Evolutionary conservation across 2,113 vertebrate species (phyloP), one percentile per base, ranked within the genome.

Genomic region (Orcinus orca): DNA sequence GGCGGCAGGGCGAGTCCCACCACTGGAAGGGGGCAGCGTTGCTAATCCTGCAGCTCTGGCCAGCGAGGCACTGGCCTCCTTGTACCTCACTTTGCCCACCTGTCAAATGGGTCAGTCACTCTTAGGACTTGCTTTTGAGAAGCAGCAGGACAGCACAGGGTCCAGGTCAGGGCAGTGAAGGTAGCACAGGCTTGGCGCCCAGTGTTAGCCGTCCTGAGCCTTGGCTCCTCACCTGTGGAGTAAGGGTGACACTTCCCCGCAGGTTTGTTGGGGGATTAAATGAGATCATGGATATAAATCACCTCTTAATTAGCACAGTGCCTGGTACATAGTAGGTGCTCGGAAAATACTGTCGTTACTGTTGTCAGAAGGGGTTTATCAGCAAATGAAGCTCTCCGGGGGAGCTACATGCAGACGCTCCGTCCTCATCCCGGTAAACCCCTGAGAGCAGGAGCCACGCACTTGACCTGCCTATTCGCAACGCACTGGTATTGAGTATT

Each of bases 181-280:
- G 25, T 10, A 25, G 47, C 87, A 31, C 26, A 20, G 23, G 31
- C 26, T 10, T 23, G 47, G 71, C 47, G 44, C 31, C 87, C 60
- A 33, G 90, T 84, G 33, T 93, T 82, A 95, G 90, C 77, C 79
- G 3, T 68, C 70, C 71, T 77, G 93, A 92, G 88, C 93, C 95
- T 95, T 71, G 67, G 84, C 90, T 87, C 65, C 50, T 88, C 67
- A 41, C 71, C n/a, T 53, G 21, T 96, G 89, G 70, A 36, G 25
- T 63, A 63, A 94, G 85, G 55, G 36, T 21, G 58, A 50, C 15
- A 2, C 62, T 92, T 85, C 91, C 88, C 88, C 5, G 0, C 71
- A 41, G 93, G 95, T 80, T 97, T 97, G 96, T 95, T 97, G 91
- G 96, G 95, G 93, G 95, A 96, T 96, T 97, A 94, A 97, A 95